Conservation (phyloP, 2,888 invertebrate species). For the Sicus ferrugineus region DNA sequence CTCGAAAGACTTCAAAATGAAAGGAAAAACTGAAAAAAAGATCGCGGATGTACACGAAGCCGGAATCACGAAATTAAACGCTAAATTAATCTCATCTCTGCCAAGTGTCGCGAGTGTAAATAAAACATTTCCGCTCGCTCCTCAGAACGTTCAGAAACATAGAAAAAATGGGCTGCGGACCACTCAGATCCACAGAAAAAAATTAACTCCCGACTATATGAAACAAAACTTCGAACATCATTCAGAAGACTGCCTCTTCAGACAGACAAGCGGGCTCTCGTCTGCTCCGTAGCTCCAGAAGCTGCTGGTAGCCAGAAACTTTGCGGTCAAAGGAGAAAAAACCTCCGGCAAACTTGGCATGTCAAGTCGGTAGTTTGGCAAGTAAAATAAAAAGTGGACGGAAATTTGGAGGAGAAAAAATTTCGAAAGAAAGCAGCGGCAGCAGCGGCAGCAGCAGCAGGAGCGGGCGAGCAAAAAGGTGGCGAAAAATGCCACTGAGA, state of each 20-base stretch:
- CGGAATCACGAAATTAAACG: no score
- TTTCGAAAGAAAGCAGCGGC: conserved; percentile 42
- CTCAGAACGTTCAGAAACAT: no score
- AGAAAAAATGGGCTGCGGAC: no score
- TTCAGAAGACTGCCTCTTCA: neutral
- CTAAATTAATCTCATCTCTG: no score
- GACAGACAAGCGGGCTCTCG: neutral
- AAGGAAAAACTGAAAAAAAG: no score
- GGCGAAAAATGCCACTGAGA: neutral
- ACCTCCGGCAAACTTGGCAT: conserved; percentile 16
- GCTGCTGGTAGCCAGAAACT: conserved; percentile 16
- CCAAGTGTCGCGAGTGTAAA: no score
- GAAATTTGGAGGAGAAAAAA: neutral
- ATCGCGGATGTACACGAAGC: no score
- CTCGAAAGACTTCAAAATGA: no score
- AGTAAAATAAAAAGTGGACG: conserved; percentile 7
- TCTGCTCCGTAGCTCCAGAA: neutral
- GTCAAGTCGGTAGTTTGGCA: conserved; percentile 19
- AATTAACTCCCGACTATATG: neutral
- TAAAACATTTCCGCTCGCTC: no score
- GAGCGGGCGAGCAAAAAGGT: conserved; percentile 7
- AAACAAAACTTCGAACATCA: neutral
- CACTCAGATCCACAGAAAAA: no score
- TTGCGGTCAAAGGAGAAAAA: neutral
- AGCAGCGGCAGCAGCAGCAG: conserved; percentile 47